These are phyloP conservation scores for Myrmecobius fasciatus DNA, from an alignment of 2,113 vertebrate genomes.

Conservation along the genomic window DNA sequence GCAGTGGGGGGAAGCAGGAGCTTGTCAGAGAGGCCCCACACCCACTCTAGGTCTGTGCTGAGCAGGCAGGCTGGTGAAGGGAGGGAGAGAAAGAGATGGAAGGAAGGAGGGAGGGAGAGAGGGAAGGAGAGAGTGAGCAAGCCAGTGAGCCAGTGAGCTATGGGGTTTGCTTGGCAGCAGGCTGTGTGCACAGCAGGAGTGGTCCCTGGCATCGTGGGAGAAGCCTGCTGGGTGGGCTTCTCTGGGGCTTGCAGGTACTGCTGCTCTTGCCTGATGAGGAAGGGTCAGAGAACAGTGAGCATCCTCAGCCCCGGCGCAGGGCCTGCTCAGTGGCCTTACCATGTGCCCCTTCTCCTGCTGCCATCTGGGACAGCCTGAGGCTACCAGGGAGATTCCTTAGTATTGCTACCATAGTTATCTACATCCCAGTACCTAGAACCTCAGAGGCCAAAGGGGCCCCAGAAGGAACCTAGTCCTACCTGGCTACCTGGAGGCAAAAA, in stretches of 20 bases:
- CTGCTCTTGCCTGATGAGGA: not conserved
- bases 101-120: not conserved
- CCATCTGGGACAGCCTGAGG: not conserved
- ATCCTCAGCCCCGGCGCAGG: not conserved
- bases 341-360: not conserved
- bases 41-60: constrained; percentile 69
- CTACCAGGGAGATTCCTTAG: not conserved
- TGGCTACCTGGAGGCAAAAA: not conserved
- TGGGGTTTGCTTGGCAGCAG: not conserved
- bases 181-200: not conserved
- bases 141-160: not conserved
- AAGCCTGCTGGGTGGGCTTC: not conserved
- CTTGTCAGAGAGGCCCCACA: constrained; percentile 69
- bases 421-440: not conserved
- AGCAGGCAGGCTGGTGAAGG: constrained; percentile 41
- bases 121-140: not conserved
- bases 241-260: not conserved
- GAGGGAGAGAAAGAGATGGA: not conserved
- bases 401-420: not conserved
- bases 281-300: not conserved
- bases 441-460: not conserved
- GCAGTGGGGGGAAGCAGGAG: constrained; percentile 64
- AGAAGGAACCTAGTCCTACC: not conserved
- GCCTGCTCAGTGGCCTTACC: not conserved
- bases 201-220: not conserved